Base-by-base conservation (phyloP, 37 sponge, comb jelly and placozoan species). In the Hormiphora californensis region DNA sequence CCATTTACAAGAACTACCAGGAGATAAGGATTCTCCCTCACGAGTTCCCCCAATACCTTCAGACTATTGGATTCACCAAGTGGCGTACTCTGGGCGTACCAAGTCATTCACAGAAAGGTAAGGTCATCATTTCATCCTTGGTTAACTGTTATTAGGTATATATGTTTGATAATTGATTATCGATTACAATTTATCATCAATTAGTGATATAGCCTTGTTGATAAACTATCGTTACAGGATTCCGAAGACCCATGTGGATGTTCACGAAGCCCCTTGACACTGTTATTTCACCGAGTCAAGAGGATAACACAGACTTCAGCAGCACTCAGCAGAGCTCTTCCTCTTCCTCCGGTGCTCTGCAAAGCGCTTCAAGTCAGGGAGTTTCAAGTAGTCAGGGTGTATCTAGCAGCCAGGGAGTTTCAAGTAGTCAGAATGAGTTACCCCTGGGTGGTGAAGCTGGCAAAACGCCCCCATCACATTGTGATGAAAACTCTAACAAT, bases 51-150 rank as follows among this genome's bases (percentile, higher is more conserved):
- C 35, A 54, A 23, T 96, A 96, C 65, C 89, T 96, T 15, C 85
- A 92, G 89, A 12, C 78, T 23, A 94, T 96, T 35, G 96, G 96
- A n/a, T 96, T 96, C 85, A 39, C 90, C 30, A 35, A 78, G 25
- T 90, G 92, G 88, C 55, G 65, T 63, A 88, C 65, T 21, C 59
- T 96, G 8, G 92, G 93, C 9, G 41, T 87, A 0, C 89, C 94
- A 25, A 49, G 88, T 5, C 88, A 88, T 54, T 88, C 87, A 31
- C 86, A 87, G 22, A 88, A 93, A 92, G 96, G 96, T 92, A 88
- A 37, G 1, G 37, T 69, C 11, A 57, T 57, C 8, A 46, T 46
- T 15, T 8, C 12, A 46, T 46, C 12, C 12, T 8, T 15, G 8
- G 8, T 46, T 15, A 46, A 46, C 8, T 12, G 11, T 12, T 15